Percentiles rank a stretch among this genome's conserved stretches.
These are phyloP conservation scores for Mystacornis crossleyi DNA, from an alignment of 2,113 vertebrate genomes.

Conservation along the genomic window DNA sequence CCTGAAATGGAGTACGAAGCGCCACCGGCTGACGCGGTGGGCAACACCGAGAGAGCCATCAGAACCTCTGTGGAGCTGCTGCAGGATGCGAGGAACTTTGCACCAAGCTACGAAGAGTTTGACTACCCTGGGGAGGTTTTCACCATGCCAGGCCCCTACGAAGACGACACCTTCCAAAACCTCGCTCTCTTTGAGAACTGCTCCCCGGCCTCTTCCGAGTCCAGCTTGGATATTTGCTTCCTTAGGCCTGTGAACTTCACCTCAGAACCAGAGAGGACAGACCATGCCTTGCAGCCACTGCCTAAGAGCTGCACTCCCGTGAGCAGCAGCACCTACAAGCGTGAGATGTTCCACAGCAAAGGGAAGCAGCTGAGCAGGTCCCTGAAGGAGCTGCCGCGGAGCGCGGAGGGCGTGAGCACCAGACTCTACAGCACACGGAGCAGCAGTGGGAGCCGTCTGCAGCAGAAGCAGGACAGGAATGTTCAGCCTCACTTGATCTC, in stretches of 20 bases:
- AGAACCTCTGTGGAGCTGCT: conserved; percentile 77
- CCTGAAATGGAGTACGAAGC: conserved; percentile 84
- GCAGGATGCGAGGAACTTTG: conserved; percentile 73
- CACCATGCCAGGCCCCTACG: conserved; percentile 78
- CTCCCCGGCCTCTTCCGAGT: conserved; percentile 90
- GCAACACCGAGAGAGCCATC: conserved; percentile 70
- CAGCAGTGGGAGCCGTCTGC: conserved; percentile 80
- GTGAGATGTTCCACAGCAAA: conserved; percentile 83
- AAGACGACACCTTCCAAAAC: conserved; percentile 83
- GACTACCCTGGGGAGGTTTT: conserved; percentile 80
- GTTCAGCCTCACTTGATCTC: conserved; percentile 76
- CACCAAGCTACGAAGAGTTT: conserved; percentile 79
- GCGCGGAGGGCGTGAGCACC: conserved; percentile 71
- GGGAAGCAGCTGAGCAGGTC: conserved; percentile 95
- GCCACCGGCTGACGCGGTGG: conserved; percentile 58
- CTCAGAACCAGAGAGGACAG: conserved; percentile 79
- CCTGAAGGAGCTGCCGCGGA: conserved; percentile 88
- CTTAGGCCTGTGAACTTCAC: conserved; percentile 86
- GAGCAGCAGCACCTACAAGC: conserved; percentile 78
- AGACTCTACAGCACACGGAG: conserved; percentile 81
- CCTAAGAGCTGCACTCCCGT: conserved; percentile 79
- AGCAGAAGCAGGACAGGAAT: conserved; percentile 85
- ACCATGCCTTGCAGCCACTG: conserved; percentile 74
- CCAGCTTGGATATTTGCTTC: conserved; percentile 94
- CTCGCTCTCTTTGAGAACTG: conserved; percentile 84